Evolutionary conservation across 2,113 vertebrate species (phyloP), one percentile per base, ranked within the genome.

Genomic region (Marmota flaviventris): DNA sequence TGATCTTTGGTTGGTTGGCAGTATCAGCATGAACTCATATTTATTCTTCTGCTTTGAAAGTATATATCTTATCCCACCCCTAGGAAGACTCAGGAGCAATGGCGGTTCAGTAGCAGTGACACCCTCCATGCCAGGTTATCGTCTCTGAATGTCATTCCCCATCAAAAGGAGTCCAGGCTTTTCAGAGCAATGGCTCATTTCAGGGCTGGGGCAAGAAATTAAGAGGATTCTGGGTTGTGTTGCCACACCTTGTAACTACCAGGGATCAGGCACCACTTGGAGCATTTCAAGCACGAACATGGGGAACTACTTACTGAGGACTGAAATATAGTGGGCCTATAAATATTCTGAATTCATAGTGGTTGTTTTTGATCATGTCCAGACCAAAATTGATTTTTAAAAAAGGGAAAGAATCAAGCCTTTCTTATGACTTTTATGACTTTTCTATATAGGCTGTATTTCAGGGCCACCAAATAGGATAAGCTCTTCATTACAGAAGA

Each of bases 311-410:
- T 24, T 51, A 53, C 63, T 32, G 5, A 4, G 18, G 4, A 37
- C 67, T 93, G 12, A 89, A 92, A 29, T 91, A 18, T 9, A 42
- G 95, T 58, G 69, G 73, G 51, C 37, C 58, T 90, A 5, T n/a
- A 93, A 95, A 85, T 78, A 86, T 83, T 85, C 39, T 67, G 37
- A 91, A 72, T 32, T 93, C 6, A 82, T 84, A 73, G 67, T 45
- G 6, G 14, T 58, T 63, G 92, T 53, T 42, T 84, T 89, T 93
- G 12, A 20, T 87, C 67, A 87, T 48, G 17, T 69, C 69, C 92
- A 48, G 12, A 73, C 45, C 45, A 89, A 84, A 94, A 78, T 85
- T 61, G 37, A 75, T 51, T 51, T 51, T 51, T 3, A 91, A 90
- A 24, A 82, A 56, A 70, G 32, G 48, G 20, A 56, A 51, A 51